Evolutionary conservation across 2,888 invertebrate species (phyloP).

Genomic region (Brachypterus glaber): DNA sequence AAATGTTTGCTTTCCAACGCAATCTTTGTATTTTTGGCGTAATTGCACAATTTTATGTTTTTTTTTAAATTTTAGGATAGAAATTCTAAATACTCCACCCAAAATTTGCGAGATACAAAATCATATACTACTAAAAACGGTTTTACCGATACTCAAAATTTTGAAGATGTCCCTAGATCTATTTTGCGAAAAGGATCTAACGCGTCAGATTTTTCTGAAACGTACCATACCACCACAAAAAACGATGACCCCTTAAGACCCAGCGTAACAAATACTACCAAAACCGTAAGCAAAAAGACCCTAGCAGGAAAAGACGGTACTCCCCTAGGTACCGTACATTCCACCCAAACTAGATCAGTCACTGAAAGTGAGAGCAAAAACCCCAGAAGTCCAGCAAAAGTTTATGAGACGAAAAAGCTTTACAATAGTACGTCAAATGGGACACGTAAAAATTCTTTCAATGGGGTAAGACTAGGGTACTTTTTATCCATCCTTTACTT

Average conservation of each 20-base stretch:
- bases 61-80: too few relatives aligned
- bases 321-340: constrained; percentile 58
- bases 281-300: constrained; percentile 59
- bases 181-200: too few relatives aligned
- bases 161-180: too few relatives aligned
- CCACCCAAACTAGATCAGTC: constrained; percentile 59
- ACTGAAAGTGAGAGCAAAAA: constrained; percentile 46
- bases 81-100: too few relatives aligned
- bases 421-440: constrained; percentile 34
- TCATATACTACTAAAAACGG: too few relatives aligned
- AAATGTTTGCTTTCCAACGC: too few relatives aligned
- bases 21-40: too few relatives aligned
- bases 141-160: too few relatives aligned
- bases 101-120: too few relatives aligned
- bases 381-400: constrained; percentile 35
- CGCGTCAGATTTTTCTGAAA: constrained; percentile 64
- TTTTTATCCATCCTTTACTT: too few relatives aligned
- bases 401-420: constrained; percentile 45
- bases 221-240: constrained; percentile 58
- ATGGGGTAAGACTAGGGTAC: too few relatives aligned
- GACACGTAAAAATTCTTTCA: constrained; percentile 47
- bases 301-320: constrained; percentile 56
- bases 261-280: constrained; percentile 60
- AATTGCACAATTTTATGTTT: too few relatives aligned
- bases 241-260: constrained; percentile 58